phyloP scores from a whole-genome alignment of 64 coral and sea anemone species.

The Dendronephthya gigantea region DNA sequence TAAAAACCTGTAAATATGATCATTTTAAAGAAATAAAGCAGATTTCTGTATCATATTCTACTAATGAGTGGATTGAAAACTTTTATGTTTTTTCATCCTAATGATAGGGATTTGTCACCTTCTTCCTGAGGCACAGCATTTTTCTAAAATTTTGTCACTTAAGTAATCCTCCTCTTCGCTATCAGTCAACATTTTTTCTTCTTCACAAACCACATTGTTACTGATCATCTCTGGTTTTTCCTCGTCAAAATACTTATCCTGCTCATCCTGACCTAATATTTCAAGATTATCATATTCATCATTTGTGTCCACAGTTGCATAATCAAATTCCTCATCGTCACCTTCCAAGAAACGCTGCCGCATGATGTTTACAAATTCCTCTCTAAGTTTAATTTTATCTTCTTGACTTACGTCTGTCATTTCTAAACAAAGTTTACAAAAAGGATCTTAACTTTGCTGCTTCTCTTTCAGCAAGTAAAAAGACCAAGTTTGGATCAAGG shows the following conservation, averaged over 20 bases:
- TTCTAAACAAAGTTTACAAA: conserved; percentile 43
- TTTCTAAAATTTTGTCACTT: background rate
- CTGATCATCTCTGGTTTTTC: conserved; percentile 31
- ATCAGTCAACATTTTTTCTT: background rate
- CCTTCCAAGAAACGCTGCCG: conserved; percentile 74
- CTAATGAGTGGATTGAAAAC: too few relatives aligned
- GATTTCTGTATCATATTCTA: too few relatives aligned
- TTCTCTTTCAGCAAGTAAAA: too few relatives aligned
- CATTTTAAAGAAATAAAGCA: too few relatives aligned
- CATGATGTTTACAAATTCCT: conserved; percentile 83
- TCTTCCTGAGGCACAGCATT: background rate
- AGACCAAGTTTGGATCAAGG: too few relatives aligned
- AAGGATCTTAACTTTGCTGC: background rate
- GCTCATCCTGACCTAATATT: conserved; percentile 62
- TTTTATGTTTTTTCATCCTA: too few relatives aligned
- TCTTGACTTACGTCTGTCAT: conserved; percentile 54
- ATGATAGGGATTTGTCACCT: too few relatives aligned
- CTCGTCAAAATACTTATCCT: conserved; percentile 81
- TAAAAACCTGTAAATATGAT: too few relatives aligned
- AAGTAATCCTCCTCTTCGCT: conserved; percentile 6
- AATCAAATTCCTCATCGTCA: conserved; percentile 91
- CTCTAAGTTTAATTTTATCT: conserved; percentile 62
- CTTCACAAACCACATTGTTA: background rate
- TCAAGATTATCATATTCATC: conserved; percentile 83
- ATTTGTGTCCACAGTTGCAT: conserved; percentile 67